These are phyloP conservation scores for Bombyx mori DNA, from an alignment of 1,140 invertebrate species.

Conservation along the genomic window ASM3026992v2 NC_085110.1:15264001-15264500, in stretches of 20 bases:
- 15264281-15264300: constrained; percentile 83
- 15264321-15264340: constrained; percentile 49
- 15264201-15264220: too few species aligned
- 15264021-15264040: too few species aligned
- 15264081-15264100: too few species aligned
- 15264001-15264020: too few species aligned
- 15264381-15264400: constrained; percentile 77
- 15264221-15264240: too few species aligned
- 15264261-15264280: constrained; percentile 87
- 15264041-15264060: too few species aligned
- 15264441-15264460: constrained; percentile 57
- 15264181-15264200: too few species aligned
- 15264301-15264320: constrained; percentile 71
- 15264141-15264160: too few species aligned
- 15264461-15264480: constrained; percentile 61
- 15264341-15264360: constrained; percentile 42
- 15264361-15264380: constrained; percentile 73
- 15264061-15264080: too few species aligned
- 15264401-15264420: constrained; percentile 61
- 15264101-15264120: too few species aligned
- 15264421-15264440: constrained; percentile 68
- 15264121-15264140: too few species aligned
- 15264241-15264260: constrained; percentile 71
- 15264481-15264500: constrained; percentile 56
- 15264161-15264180: too few species aligned